Evolutionary conservation across 2,113 vertebrate species (phyloP).

Genomic region (Syngnathus typhle): DNA sequence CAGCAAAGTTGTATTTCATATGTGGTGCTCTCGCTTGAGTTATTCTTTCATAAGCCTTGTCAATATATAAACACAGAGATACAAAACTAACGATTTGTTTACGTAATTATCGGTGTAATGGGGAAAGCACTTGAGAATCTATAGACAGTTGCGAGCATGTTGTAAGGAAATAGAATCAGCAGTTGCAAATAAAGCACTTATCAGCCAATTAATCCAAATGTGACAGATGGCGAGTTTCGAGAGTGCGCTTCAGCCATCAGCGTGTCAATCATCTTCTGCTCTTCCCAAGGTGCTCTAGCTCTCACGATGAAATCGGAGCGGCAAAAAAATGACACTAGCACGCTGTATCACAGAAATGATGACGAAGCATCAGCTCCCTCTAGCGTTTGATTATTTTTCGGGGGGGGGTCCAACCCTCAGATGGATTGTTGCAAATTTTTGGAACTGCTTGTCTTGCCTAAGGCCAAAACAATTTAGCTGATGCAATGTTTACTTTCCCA

Average conservation of each 20-base stretch:
- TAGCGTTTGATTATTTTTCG: slow-evolving; percentile 33
- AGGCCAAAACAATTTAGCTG: background rate
- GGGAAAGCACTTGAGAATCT: background rate
- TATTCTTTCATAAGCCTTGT: background rate
- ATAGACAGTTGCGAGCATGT: slow-evolving; percentile 34
- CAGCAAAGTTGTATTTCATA: slow-evolving; percentile 36
- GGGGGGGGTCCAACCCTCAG: background rate
- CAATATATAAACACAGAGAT: background rate
- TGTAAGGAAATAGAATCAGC: slow-evolving; percentile 28
- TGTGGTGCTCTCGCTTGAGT: slow-evolving; percentile 39
- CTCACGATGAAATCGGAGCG: slow-evolving; percentile 31
- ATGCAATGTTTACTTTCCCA: background rate
- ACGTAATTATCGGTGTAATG: background rate
- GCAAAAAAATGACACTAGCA: slow-evolving; percentile 15
- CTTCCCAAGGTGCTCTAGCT: slow-evolving; percentile 29
- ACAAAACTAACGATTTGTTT: background rate
- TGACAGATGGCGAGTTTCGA: slow-evolving; percentile 53
- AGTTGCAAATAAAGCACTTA: slow-evolving; percentile 26
- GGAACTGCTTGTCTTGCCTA: background rate
- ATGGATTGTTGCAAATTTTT: background rate
- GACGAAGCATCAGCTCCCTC: slow-evolving; percentile 57
- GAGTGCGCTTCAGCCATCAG: slow-evolving; percentile 43
- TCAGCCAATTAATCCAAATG: slow-evolving; percentile 47
- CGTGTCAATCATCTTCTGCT: slow-evolving; percentile 48
- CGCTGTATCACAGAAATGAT: slow-evolving; percentile 12